phyloP scores from a whole-genome alignment of 2,797 vertebrate genomes.

The Halcyon badia region DNA sequence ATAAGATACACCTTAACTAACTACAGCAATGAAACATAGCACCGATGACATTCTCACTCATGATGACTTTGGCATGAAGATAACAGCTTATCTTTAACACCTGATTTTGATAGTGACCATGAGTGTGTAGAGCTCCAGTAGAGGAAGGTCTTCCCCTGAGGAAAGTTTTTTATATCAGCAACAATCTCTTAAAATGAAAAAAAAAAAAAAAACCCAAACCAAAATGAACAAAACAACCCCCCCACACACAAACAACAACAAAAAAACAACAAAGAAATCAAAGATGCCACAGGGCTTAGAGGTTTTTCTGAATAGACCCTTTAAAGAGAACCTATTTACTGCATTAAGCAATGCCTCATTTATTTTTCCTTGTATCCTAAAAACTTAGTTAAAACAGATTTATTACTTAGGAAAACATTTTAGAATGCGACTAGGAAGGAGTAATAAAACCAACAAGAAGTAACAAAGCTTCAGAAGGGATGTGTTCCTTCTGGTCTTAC shows the following conservation, averaged over 20 bases:
- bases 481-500: neutral
- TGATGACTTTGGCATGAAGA: neutral
- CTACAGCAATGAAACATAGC: accelerated
- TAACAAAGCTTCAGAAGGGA: neutral
- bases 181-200: neutral
- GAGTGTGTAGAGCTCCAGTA: accelerated
- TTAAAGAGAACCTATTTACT: neutral
- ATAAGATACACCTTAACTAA: neutral
- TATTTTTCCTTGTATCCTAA: neutral
- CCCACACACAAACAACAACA: no score
- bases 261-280: neutral
- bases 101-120: accelerated
- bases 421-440: neutral
- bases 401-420: neutral
- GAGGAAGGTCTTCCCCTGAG: neutral
- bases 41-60: neutral
- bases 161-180: neutral
- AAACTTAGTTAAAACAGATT: neutral
- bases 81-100: neutral
- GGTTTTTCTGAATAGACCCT: neutral
- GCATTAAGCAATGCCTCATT: neutral
- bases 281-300: neutral
- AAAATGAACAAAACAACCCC: no score
- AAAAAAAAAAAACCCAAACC: no score
- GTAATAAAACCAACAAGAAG: neutral